Percentiles rank a stretch among this genome's conserved stretches.
Conservation (phyloP, 2,888 invertebrate genomes). For the Platypus cylindrus region DNA sequence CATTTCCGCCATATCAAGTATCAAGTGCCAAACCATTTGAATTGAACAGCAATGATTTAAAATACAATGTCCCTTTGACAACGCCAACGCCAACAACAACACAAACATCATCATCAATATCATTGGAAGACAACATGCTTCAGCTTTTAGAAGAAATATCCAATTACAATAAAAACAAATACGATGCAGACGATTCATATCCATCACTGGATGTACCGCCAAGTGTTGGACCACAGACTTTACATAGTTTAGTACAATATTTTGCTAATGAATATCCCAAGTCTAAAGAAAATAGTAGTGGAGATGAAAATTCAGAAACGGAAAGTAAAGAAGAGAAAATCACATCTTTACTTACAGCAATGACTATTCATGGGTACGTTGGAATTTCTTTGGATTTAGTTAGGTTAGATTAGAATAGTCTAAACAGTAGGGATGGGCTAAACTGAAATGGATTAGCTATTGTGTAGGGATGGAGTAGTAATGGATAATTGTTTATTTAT, state of each 20-base stretch:
- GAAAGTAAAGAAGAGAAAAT: constrained; percentile 33
- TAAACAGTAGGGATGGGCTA: no score
- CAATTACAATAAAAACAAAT: constrained; percentile 39
- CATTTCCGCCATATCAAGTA: constrained; percentile 23
- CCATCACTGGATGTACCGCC: constrained; percentile 51
- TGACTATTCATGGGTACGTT: constrained; percentile 46
- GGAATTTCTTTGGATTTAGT: no score
- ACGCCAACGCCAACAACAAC: constrained; percentile 25
- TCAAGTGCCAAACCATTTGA: constrained; percentile 31
- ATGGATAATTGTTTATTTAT: no score
- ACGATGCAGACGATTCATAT: constrained; percentile 32
- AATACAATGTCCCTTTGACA: constrained; percentile 18
- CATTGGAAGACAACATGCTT: constrained; percentile 54
- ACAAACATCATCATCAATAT: constrained; percentile 28
- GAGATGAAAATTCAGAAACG: constrained; percentile 27
- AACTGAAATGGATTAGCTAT: no score
- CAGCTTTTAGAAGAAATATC: constrained; percentile 52
- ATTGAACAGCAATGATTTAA: no score
- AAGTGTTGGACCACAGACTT: constrained; percentile 62
- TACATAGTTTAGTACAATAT: constrained; percentile 67
- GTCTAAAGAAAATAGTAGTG: constrained; percentile 35
- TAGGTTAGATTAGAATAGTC: no score
- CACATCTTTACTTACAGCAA: constrained; percentile 50
- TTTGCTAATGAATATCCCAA: constrained; percentile 60
- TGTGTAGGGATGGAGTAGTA: no score